Percentiles rank a stretch among this genome's conserved stretches.
These are phyloP conservation scores for Mustelus asterias DNA, from an alignment of 2,113 vertebrate genomes.

Conservation along the genomic window DNA sequence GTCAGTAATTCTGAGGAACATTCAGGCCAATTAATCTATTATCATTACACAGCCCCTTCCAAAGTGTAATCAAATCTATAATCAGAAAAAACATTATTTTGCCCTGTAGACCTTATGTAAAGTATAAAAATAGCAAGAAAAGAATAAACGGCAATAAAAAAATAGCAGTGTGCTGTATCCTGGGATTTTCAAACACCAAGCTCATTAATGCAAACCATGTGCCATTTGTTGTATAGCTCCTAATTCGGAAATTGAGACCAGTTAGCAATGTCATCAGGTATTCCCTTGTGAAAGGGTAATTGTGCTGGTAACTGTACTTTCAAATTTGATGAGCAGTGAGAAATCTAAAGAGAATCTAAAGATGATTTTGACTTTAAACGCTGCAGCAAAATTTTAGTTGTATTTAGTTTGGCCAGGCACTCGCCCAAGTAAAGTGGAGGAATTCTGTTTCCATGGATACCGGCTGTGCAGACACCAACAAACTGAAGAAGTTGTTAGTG, in stretches of 20 bases:
- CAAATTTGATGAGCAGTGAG: neutral
- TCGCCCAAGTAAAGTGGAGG: slow-evolving; percentile 6
- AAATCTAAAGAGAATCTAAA: neutral
- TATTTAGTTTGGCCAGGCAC: slow-evolving; percentile 26
- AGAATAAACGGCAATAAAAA: neutral
- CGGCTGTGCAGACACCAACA: slow-evolving; percentile 17
- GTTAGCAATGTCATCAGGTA: neutral
- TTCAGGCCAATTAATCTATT: neutral
- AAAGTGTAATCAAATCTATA: neutral
- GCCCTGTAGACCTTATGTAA: neutral
- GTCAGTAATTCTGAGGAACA: too few relatives aligned
- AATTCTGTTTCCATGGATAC: slow-evolving; percentile 27
- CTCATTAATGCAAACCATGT: slow-evolving; percentile 25
- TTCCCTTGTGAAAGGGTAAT: neutral
- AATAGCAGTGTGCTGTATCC: neutral
- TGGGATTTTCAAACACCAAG: slow-evolving; percentile 28
- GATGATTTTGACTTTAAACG: neutral
- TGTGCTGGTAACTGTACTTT: neutral
- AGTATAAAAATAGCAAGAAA: neutral
- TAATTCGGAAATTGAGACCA: slow-evolving; percentile 12
- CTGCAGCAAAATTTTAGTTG: neutral
- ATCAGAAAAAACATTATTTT: neutral
- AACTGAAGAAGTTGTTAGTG: neutral
- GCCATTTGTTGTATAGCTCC: neutral
- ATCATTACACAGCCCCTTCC: neutral